Conservation (phyloP, 2,888 invertebrate species). For the Sinotaia quadrata region DNA sequence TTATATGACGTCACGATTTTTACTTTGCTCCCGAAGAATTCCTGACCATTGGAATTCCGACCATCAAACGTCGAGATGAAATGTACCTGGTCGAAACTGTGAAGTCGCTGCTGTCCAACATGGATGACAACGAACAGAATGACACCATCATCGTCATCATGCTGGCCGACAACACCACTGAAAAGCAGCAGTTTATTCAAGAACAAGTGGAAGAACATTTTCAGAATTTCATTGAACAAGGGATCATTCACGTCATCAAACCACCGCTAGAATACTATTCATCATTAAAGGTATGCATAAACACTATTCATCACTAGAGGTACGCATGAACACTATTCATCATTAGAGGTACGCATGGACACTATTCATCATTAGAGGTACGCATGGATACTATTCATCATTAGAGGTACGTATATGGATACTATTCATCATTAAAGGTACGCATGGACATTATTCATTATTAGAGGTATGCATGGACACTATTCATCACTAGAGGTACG, state of each 20-base stretch:
- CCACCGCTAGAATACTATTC: slow-evolving; percentile 39
- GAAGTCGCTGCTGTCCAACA: slow-evolving; percentile 67
- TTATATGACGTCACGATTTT: too few relatives aligned
- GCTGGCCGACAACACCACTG: slow-evolving; percentile 69
- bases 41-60: slow-evolving; percentile 72
- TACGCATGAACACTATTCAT: too few relatives aligned
- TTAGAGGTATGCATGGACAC: too few relatives aligned
- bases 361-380: too few relatives aligned
- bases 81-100: slow-evolving; percentile 70
- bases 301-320: too few relatives aligned
- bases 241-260: slow-evolving; percentile 69
- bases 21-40: slow-evolving; percentile 66
- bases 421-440: slow-evolving; percentile 26
- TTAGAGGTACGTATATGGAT: too few relatives aligned
- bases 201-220: slow-evolving; percentile 43
- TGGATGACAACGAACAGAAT: slow-evolving; percentile 59
- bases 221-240: slow-evolving; percentile 34
- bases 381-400: too few relatives aligned
- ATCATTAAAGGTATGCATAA: slow-evolving; percentile 22
- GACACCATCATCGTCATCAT: slow-evolving; percentile 70
- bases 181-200: slow-evolving; percentile 46
- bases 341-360: too few relatives aligned
- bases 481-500: too few relatives aligned
- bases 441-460: too few relatives aligned
- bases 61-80: slow-evolving; percentile 67